Percentiles rank a stretch among this genome's conserved stretches.
Evolutionary conservation across 1,140 invertebrate genomes (phyloP).

Genomic region (Heliconius hermathena): DNA sequence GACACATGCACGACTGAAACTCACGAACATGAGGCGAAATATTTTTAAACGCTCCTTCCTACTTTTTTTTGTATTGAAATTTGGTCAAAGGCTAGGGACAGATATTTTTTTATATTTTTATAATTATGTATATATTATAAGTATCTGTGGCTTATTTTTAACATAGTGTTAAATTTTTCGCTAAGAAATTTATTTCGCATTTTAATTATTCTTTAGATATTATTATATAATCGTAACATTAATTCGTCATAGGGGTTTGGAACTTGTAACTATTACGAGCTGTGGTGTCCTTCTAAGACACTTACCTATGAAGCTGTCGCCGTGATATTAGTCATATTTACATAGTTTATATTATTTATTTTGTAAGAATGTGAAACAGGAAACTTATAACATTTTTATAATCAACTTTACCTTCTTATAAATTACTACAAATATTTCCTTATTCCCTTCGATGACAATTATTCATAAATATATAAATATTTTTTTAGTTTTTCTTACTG

Average conservation of each 20-base stretch:
- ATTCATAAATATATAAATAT: too few relatives aligned
- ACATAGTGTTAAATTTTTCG: too few relatives aligned
- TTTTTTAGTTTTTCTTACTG: too few relatives aligned
- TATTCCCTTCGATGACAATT: not conserved
- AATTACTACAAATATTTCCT: not conserved
- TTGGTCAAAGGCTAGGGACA: too few relatives aligned
- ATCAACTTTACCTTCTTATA: not conserved
- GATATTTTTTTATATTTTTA: too few relatives aligned
- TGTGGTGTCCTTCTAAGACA: not conserved
- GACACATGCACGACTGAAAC: slow-evolving; percentile 1
- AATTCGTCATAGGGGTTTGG: not conserved
- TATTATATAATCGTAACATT: not conserved
- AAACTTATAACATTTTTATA: not conserved
- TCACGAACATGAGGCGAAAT: not conserved
- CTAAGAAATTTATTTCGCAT: not conserved
- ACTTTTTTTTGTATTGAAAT: not conserved
- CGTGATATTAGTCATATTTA: not conserved
- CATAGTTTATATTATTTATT: slow-evolving; percentile 1
- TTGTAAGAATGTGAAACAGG: not conserved
- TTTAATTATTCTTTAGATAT: not conserved
- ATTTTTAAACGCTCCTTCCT: not conserved
- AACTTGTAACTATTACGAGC: not conserved
- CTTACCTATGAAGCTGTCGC: not conserved
- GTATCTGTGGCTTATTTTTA: too few relatives aligned
- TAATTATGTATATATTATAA: too few relatives aligned